Percentiles rank a stretch among this genome's conserved stretches.
phyloP scores from a whole-genome alignment of 2,888 invertebrate species.

The Eucera pruinosa region DNA sequence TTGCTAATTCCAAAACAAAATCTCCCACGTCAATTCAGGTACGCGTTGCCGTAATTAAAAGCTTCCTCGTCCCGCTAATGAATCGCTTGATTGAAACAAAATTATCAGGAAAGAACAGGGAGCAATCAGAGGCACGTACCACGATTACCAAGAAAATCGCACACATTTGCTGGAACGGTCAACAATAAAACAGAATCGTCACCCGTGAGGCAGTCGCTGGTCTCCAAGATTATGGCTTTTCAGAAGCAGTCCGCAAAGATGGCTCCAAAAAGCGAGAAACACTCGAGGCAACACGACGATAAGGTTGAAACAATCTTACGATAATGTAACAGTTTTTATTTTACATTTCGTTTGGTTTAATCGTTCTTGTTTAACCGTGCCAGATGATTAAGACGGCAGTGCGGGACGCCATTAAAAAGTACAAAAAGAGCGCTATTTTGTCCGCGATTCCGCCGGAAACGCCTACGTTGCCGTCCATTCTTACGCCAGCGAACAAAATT shows the following conservation, averaged over 20 bases:
- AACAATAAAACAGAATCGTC: conserved; percentile 48
- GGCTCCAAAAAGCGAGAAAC: conserved; percentile 58
- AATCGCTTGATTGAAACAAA: conserved; percentile 5
- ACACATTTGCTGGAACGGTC: conserved; percentile 4
- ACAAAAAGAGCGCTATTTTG: conserved; percentile 70
- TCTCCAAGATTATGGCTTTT: conserved; percentile 74
- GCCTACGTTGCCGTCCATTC: conserved; percentile 63
- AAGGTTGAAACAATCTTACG: conserved; percentile 63
- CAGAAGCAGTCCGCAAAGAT: conserved; percentile 70
- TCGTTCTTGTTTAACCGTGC: neutral
- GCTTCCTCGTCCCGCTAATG: neutral
- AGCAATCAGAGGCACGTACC: conserved; percentile 26
- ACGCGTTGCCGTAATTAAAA: neutral
- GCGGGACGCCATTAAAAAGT: conserved; percentile 76
- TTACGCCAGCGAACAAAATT: conserved; percentile 47
- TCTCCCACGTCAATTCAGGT: conserved; percentile 43
- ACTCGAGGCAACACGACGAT: conserved; percentile 63
- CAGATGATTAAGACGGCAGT: conserved; percentile 75
- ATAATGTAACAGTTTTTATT: no score
- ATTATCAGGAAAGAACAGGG: conserved; percentile 29
- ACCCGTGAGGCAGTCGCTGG: conserved; percentile 61
- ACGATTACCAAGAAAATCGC: conserved; percentile 40
- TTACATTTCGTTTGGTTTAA: neutral
- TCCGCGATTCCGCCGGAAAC: conserved; percentile 57
- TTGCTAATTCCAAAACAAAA: conserved; percentile 35